These are phyloP conservation scores for Urocolius indicus DNA, from an alignment of 2,113 vertebrate genomes.

Conservation along the genomic window DNA sequence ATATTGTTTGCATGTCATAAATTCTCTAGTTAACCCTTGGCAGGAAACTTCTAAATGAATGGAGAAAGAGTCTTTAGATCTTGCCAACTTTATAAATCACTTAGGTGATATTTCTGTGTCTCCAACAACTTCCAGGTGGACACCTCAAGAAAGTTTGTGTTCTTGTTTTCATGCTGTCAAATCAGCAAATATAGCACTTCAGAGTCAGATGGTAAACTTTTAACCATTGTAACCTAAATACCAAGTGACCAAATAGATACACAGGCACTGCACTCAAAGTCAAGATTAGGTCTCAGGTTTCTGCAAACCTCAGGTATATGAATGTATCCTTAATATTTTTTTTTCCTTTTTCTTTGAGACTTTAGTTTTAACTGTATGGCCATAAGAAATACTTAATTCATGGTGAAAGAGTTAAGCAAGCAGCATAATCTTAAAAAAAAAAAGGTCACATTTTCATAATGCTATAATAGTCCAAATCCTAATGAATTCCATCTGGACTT, in stretches of 20 bases:
- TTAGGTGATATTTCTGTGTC: background rate
- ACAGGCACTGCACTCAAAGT: background rate
- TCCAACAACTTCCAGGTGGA: background rate
- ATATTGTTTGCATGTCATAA: background rate
- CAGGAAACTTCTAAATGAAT: background rate
- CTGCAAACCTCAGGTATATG: background rate
- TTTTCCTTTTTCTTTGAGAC: background rate
- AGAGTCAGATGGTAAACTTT: background rate
- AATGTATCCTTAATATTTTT: background rate
- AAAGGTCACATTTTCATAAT: conserved; percentile 52
- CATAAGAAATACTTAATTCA: background rate
- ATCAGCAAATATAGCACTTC: background rate
- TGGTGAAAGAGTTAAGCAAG: conserved; percentile 18
- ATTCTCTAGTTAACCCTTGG: background rate
- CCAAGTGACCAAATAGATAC: background rate
- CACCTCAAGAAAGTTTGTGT: background rate
- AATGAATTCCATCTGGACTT: conserved; percentile 69
- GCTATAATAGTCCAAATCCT: conserved; percentile 32
- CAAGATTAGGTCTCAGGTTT: background rate
- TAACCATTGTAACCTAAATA: background rate
- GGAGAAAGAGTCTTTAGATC: background rate
- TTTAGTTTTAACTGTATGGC: background rate
- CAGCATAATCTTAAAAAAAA: background rate
- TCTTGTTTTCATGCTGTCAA: background rate
- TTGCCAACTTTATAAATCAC: background rate